These are phyloP conservation scores for Petromus typicus DNA, from an alignment of 2,113 vertebrate genomes.

Conservation along the genomic window DNA sequence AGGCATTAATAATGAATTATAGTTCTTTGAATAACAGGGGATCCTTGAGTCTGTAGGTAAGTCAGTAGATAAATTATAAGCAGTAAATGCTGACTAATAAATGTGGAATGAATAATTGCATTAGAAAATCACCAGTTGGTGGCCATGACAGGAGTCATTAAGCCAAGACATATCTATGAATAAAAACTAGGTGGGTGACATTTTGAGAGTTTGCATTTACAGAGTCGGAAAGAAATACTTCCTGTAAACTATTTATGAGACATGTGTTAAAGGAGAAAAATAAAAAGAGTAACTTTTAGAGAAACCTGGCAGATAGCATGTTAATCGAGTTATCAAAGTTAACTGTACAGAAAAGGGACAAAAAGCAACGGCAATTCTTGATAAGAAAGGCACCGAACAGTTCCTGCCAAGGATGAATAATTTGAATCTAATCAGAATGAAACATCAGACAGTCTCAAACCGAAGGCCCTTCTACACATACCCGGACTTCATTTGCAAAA, in stretches of 20 bases:
- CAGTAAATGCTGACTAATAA: background rate
- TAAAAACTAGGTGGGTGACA: constrained; percentile 27
- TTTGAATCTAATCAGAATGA: background rate
- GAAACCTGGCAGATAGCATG: background rate
- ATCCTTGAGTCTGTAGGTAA: background rate
- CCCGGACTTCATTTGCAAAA: background rate
- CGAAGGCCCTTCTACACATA: background rate
- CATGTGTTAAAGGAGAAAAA: background rate
- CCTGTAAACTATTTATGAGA: constrained; percentile 8
- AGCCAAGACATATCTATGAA: background rate
- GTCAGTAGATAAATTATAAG: background rate
- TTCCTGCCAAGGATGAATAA: background rate
- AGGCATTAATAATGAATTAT: background rate
- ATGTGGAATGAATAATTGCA: background rate
- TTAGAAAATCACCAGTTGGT: constrained; percentile 18
- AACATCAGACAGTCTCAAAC: background rate
- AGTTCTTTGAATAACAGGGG: constrained; percentile 1
- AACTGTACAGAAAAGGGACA: constrained; percentile 13
- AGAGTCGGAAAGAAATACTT: constrained; percentile 12
- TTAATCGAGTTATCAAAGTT: constrained; percentile 50
- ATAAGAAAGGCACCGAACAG: background rate
- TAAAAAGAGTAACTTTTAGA: background rate
- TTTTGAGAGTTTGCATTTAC: constrained; percentile 16
- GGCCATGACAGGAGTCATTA: constrained; percentile 17
- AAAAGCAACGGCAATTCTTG: background rate